Percentiles rank a stretch among this genome's conserved stretches.
These are phyloP conservation scores for Hermaeophaga mercurialis DNA, from an alignment of 2,888 invertebrate genomes.

Conservation along the genomic window DNA sequence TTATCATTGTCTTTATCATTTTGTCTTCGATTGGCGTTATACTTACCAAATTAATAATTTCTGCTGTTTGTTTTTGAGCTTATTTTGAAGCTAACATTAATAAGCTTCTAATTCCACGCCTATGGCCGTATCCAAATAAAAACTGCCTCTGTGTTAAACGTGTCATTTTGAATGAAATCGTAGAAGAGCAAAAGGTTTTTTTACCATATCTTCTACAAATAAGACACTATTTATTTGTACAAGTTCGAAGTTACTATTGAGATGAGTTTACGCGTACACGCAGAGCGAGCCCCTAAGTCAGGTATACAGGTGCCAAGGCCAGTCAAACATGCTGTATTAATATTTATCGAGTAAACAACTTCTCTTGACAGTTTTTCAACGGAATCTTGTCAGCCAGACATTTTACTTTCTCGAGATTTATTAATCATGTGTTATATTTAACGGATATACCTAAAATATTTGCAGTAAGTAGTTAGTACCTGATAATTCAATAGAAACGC, in stretches of 20 bases:
- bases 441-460: too few species aligned
- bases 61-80: too few species aligned
- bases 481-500: too few species aligned
- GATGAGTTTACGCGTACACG: constrained; percentile 11
- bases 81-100: too few species aligned
- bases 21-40: too few species aligned
- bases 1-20: too few species aligned
- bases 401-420: constrained; percentile 1
- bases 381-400: constrained; percentile 1
- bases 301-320: constrained; percentile 34
- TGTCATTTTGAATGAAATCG: constrained; percentile 9
- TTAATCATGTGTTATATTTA: too few species aligned
- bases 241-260: constrained; percentile 24
- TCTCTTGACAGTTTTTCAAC: constrained; percentile 17
- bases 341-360: constrained; percentile 23
- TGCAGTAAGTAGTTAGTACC: too few species aligned
- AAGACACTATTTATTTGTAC: constrained; percentile 17
- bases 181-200: constrained; percentile 14
- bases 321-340: constrained; percentile 20
- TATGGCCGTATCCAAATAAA: neutral
- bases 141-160: neutral
- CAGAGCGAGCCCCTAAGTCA: constrained; percentile 14
- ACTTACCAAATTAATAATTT: too few species aligned
- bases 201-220: constrained; percentile 15
- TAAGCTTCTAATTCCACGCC: too few species aligned